Evolutionary conservation across 1,140 invertebrate genomes (phyloP), one percentile per base, ranked within the genome.

Genomic region (Papilio polytes): DNA sequence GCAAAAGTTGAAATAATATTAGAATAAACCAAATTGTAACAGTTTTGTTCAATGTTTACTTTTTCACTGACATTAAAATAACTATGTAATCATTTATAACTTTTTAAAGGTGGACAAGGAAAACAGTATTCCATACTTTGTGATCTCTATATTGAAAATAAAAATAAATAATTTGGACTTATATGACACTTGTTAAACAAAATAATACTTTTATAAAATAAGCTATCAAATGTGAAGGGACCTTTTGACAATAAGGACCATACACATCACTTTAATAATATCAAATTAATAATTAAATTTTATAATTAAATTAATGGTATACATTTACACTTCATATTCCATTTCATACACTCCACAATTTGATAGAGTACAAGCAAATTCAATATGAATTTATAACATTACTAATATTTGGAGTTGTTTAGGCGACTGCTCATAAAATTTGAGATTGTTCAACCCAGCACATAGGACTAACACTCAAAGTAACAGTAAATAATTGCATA

Each of bases 341-440:
- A 82, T 84, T 82, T 85, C 80, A 82, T 85, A 90, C 85, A 88
- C 84, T 88, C 86, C 87, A 89, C 90, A 88, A 91, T 89, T 87
- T 87, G 86, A 90, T 88, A 87, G 88, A 91, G 85, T 89, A 91
- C 87, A 89, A 84, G 82, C 86, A 88, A 88, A 89, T 91, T 92
- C 87, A 90, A 88, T 92, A 93, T 89, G 89, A 88, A 90, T 92
- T 89, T 88, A 87, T 89, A 88, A 91, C 88, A 90, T 88, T 88
- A 88, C 92, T 93, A 93, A 89, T 92, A 89, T 92, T 93, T 93
- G 92, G 92, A 92, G 89, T 93, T 85, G 89, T 89, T 85, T 89
- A 87, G 85, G 80, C 85, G 85, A 82, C 90, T 87, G 88, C 90
- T 90, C 89, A 78, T 85, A 53, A 81, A 80, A 82, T 63, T 63